Evolutionary conservation across 2,797 vertebrate species (phyloP).

Genomic region (Pelochelys cantorii): DNA sequence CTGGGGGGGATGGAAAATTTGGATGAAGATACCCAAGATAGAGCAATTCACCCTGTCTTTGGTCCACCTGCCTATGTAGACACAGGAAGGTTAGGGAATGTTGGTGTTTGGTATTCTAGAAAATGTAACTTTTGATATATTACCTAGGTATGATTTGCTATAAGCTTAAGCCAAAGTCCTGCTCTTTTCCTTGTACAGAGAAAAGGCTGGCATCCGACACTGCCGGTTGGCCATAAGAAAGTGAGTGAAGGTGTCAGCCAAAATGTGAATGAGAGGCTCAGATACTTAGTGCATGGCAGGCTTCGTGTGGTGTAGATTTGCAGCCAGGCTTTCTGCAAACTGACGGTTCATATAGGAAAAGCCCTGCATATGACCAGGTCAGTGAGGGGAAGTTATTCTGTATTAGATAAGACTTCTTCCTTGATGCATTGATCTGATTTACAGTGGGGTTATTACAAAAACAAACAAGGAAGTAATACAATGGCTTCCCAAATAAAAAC

Average conservation of each 20-base stretch:
- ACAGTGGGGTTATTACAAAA: not conserved
- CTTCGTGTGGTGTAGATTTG: not conserved
- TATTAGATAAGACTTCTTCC: not conserved
- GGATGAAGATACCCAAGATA: not conserved
- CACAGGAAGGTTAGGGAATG: not conserved
- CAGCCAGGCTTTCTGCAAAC: not conserved
- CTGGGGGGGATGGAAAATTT: not conserved
- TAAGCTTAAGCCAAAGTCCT: not conserved
- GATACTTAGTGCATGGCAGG: not conserved
- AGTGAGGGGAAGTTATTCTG: not conserved
- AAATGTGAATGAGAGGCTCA: not conserved
- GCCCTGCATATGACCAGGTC: not conserved
- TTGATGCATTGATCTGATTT: not conserved
- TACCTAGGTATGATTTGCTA: not conserved
- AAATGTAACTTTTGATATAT: not conserved
- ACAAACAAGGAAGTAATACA: not conserved
- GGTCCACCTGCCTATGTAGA: not conserved
- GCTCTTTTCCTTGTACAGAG: not conserved
- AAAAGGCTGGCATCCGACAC: not conserved
- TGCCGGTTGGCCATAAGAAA: not conserved
- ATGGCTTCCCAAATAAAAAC: not conserved
- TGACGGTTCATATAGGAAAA: not conserved
- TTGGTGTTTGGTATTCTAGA: not conserved
- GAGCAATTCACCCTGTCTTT: not conserved
- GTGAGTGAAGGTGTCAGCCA: not conserved